These are phyloP conservation scores for Columba guinea DNA, from an alignment of 2,797 vertebrate genomes.

Conservation along the genomic window DNA sequence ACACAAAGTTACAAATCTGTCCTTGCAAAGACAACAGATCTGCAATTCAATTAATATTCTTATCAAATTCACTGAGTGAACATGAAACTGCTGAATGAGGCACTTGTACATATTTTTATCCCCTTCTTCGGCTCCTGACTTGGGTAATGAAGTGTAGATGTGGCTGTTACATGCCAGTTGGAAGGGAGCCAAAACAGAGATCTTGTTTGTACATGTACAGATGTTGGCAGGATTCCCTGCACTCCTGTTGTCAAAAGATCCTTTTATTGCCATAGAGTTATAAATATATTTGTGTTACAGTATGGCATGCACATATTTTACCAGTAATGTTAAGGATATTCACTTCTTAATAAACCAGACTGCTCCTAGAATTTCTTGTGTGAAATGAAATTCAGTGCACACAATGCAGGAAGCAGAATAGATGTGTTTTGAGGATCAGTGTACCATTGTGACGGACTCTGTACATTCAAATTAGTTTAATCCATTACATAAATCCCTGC, in stretches of 20 bases:
- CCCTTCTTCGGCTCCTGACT: conserved; percentile 31
- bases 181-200: conserved; percentile 65
- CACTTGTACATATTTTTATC: conserved; percentile 60
- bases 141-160: conserved; percentile 69
- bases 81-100: conserved; percentile 54
- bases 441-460: neutral
- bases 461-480: neutral
- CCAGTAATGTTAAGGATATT: neutral
- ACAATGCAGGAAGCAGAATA: neutral
- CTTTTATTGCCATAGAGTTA: conserved; percentile 67
- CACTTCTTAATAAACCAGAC: neutral
- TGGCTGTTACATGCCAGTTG: conserved; percentile 66
- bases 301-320: conserved; percentile 12
- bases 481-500: neutral
- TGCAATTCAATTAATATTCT: conserved; percentile 50
- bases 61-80: conserved; percentile 15
- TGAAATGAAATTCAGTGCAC: neutral
- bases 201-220: conserved; percentile 74
- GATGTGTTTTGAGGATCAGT: neutral
- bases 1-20: neutral
- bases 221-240: conserved; percentile 69
- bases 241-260: conserved; percentile 72
- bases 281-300: conserved; percentile 59
- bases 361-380: neutral
- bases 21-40: conserved; percentile 20